These are phyloP conservation scores for Carlito syrichta DNA, from an alignment of 2,113 vertebrate species.

Conservation along the genomic window DNA sequence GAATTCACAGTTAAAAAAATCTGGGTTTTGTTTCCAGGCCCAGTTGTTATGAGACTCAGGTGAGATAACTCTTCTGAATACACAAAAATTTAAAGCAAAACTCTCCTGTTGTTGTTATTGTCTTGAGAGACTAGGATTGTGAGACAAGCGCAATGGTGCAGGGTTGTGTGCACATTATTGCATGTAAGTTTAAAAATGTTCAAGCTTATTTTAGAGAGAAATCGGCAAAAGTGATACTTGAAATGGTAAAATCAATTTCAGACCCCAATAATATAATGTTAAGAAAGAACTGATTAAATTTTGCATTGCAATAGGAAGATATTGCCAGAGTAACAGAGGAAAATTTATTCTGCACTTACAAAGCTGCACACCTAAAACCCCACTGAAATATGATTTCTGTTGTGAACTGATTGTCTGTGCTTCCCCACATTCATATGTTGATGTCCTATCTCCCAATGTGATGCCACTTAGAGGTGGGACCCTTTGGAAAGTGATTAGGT, in stretches of 20 bases:
- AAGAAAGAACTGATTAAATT: slow-evolving; percentile 42
- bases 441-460: not conserved
- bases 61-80: not conserved
- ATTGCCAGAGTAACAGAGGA: slow-evolving; percentile 12
- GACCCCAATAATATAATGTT: not conserved
- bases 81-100: not conserved
- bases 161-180: not conserved
- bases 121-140: not conserved
- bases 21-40: not conserved
- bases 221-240: not conserved
- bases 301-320: not conserved
- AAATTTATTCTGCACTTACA: not conserved
- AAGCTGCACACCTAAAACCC: slow-evolving; percentile 4
- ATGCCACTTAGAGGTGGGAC: not conserved
- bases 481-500: not conserved
- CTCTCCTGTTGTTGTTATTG: not conserved
- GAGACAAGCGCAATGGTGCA: not conserved
- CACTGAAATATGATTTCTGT: not conserved
- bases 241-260: slow-evolving; percentile 49
- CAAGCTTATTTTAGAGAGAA: slow-evolving; percentile 4
- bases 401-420: not conserved
- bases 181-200: not conserved
- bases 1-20: not conserved
- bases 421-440: not conserved
- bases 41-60: not conserved